Evolutionary conservation across 1,140 invertebrate species (phyloP).

Genomic region (Cardiocondyla obscurior): DNA sequence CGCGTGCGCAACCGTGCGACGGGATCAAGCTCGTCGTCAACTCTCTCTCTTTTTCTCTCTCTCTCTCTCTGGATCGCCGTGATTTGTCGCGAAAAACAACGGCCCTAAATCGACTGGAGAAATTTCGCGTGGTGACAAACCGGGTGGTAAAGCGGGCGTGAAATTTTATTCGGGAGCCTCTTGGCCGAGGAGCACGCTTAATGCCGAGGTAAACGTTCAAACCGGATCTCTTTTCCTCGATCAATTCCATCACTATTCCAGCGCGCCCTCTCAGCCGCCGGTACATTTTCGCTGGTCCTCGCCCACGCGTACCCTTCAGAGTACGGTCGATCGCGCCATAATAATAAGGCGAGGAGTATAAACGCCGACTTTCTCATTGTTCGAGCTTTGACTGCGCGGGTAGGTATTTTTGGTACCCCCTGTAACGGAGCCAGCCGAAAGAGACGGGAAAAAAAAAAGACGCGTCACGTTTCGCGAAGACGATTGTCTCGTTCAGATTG

Average conservation of each 20-base stretch:
- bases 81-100: background rate
- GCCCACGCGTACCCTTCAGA: slow-evolving; percentile 73
- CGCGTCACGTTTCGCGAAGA: slow-evolving; percentile 51
- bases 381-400: slow-evolving; percentile 29
- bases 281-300: slow-evolving; percentile 49
- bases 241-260: slow-evolving; percentile 26
- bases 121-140: no score
- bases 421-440: background rate
- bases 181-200: background rate
- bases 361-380: slow-evolving; percentile 63
- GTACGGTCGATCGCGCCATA: slow-evolving; percentile 66
- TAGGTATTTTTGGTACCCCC: slow-evolving; percentile 63
- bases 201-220: background rate
- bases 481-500: slow-evolving; percentile 68
- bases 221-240: background rate
- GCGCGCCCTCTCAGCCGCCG: slow-evolving; percentile 16
- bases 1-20: slow-evolving; percentile 28
- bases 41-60: slow-evolving; percentile 19
- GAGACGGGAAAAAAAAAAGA: slow-evolving; percentile 5
- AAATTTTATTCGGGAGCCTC: background rate
- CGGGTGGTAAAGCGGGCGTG: background rate
- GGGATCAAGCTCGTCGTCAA: slow-evolving; percentile 23
- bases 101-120: no score
- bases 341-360: slow-evolving; percentile 62
- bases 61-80: slow-evolving; percentile 7